A percentile compares a stretch with the other conserved stretches of the same genome.
Evolutionary conservation across 1,140 invertebrate genomes (phyloP).

Genomic region (Aphis craccivora): DNA sequence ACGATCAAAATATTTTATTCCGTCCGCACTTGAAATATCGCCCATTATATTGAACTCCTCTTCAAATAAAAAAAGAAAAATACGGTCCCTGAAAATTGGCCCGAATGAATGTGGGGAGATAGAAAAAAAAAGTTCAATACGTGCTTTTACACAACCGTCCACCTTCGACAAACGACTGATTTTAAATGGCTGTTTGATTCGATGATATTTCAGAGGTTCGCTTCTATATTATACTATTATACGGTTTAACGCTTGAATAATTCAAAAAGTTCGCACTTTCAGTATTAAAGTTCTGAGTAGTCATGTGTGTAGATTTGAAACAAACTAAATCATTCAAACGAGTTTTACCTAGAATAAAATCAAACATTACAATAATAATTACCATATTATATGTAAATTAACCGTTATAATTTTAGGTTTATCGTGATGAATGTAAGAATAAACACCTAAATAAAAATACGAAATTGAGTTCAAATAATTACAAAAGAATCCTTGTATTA

Average conservation of each 20-base stretch:
- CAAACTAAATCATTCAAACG: background rate
- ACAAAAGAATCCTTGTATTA: too few species aligned
- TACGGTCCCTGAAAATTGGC: background rate
- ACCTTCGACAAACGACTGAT: background rate
- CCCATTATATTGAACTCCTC: background rate
- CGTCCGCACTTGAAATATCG: background rate
- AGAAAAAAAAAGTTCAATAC: background rate
- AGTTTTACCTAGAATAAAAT: background rate
- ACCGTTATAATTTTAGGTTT: background rate
- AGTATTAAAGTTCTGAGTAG: background rate
- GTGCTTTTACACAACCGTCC: background rate
- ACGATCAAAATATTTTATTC: conserved; percentile 10
- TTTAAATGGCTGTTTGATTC: background rate
- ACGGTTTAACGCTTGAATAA: background rate
- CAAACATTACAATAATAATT: background rate
- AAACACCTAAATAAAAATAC: too few species aligned
- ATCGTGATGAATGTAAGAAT: too few species aligned
- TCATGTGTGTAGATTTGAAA: background rate
- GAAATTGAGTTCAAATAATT: background rate
- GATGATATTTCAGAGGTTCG: background rate
- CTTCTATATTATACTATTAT: background rate
- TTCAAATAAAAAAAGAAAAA: background rate
- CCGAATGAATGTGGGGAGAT: background rate
- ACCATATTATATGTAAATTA: background rate
- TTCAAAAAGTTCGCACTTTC: background rate